phyloP scores from a whole-genome alignment of 2,888 invertebrate genomes.

The Troides aeacus region DNA sequence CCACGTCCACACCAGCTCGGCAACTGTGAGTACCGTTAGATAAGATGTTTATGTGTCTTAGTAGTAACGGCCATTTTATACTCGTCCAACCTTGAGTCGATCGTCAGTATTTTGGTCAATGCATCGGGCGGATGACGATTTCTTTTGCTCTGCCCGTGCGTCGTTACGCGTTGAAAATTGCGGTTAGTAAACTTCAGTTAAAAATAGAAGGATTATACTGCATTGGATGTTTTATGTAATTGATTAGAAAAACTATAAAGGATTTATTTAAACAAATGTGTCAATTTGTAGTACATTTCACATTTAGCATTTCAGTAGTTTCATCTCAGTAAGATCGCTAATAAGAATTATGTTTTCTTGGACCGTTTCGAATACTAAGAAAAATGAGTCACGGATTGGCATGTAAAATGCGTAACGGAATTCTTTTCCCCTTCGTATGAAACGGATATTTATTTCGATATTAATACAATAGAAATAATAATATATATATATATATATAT shows the following conservation, averaged over 20 bases:
- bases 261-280: not conserved
- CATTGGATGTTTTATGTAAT: not conserved
- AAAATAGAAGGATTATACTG: slow-evolving; percentile 23
- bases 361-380: slow-evolving; percentile 15
- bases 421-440: not conserved
- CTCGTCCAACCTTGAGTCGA: slow-evolving; percentile 68
- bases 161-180: slow-evolving; percentile 35
- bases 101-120: slow-evolving; percentile 68
- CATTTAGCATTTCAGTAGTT: not conserved
- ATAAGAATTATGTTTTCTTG: slow-evolving; percentile 9
- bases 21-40: slow-evolving; percentile 51
- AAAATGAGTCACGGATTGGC: slow-evolving; percentile 24
- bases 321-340: not conserved
- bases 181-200: slow-evolving; percentile 5
- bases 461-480: not conserved
- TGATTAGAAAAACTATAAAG: not conserved
- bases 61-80: slow-evolving; percentile 74
- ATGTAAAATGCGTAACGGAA: slow-evolving; percentile 7
- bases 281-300: not conserved
- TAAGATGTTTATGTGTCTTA: slow-evolving; percentile 52
- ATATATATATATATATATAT: not conserved
- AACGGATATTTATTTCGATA: not conserved
- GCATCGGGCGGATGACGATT: slow-evolving; percentile 48
- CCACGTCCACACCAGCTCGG: slow-evolving; percentile 32
- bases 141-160: slow-evolving; percentile 39